phyloP scores from a whole-genome alignment of 2,888 invertebrate genomes.

The Heteromyza rotundicornis region DNA sequence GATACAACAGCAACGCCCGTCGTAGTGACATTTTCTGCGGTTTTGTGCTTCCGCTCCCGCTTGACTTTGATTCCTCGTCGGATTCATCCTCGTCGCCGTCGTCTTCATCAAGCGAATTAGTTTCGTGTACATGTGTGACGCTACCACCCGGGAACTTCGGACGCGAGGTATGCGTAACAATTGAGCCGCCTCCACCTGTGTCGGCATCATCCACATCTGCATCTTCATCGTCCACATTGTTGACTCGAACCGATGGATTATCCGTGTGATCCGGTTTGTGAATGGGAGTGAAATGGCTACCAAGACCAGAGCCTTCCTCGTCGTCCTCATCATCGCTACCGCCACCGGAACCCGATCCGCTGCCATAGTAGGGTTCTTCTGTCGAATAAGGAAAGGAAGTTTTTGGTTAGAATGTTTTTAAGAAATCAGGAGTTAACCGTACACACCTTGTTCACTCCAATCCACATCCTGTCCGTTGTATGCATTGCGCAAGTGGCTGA shows the following conservation, averaged over 20 bases:
- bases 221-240: conserved; percentile 49
- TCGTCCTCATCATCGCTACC: conserved; percentile 64
- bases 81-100: conserved; percentile 32
- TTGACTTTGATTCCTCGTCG: conserved; percentile 28
- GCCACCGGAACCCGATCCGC: conserved; percentile 76
- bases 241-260: conserved; percentile 48
- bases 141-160: conserved; percentile 38
- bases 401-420: not conserved
- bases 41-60: conserved; percentile 30
- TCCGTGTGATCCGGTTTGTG: conserved; percentile 54
- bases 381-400: conserved; percentile 33
- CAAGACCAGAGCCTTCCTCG: conserved; percentile 56
- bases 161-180: conserved; percentile 48
- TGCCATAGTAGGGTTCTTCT: conserved; percentile 69
- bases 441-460: conserved; percentile 73
- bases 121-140: conserved; percentile 35
- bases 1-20: conserved; percentile 70
- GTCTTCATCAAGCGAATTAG: conserved; percentile 38
- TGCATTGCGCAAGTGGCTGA: conserved; percentile 83
- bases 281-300: conserved; percentile 52
- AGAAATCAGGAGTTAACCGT: not conserved
- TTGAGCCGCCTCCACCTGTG: conserved; percentile 55
- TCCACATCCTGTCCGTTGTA: conserved; percentile 92
- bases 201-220: conserved; percentile 42
- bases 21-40: conserved; percentile 50